Evolutionary conservation across 2,888 invertebrate species (phyloP), one percentile per base, ranked within the genome.

Genomic region (Rotaria macrura): DNA sequence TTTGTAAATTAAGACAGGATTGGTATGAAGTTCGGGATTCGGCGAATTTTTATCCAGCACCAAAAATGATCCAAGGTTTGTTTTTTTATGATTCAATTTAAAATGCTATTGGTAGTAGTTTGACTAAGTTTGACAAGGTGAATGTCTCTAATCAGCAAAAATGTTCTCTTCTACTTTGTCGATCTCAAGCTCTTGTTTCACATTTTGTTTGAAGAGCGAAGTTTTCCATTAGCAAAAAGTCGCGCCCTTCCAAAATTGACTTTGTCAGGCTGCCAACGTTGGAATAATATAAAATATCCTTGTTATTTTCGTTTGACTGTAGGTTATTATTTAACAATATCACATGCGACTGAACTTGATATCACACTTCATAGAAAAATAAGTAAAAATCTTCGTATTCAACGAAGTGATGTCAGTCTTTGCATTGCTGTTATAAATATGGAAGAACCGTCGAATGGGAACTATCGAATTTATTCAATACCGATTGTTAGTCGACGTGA

Each of bases 21-120:
- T 86, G 86, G 86, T 57, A 84, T 20, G 86, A 86, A 40, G 84
- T 84, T 55, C 38, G 86, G 40, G 84, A 84, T 40, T 74, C 52
- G 38, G 84, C 84, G 3, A 83, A 84, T 43, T 86, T 86, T 49
- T 55, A 84, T 83, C 84, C 84, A 34, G 55, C 25, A 2, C 7
- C 79, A 2, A 65, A 65, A 17, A 65, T 65, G 65, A 34, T 65
- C 20, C 65, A 65, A 65, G 65, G 65, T 65, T 29, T 38, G 65
- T 14, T 65, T 20, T 17, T 14, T 6, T 34, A 65, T 65, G n/a
- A n/a, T n/a, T n/a, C n/a, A n/a, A n/a, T n/a, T n/a, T n/a, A n/a
- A n/a, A n/a, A n/a, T n/a, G n/a, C n/a, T n/a, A n/a, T n/a, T n/a
- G n/a, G n/a, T n/a, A n/a, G n/a, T n/a, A n/a, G n/a, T n/a, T n/a